Evolutionary conservation across 2,113 vertebrate species (phyloP).

Genomic region (Saguinus midas): DNA sequence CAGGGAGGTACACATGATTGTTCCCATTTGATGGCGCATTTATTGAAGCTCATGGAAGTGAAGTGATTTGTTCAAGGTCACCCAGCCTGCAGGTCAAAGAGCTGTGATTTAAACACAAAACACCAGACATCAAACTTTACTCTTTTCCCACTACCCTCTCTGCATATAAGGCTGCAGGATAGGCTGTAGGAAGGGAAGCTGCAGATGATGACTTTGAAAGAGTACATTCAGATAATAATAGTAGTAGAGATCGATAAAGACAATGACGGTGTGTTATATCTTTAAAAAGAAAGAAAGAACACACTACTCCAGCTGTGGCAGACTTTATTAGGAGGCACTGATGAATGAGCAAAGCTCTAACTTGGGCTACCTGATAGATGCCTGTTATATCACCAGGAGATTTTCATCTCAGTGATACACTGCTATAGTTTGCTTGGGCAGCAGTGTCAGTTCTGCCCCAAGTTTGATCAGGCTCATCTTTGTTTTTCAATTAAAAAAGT

Average conservation of each 20-base stretch:
- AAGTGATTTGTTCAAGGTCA: background rate
- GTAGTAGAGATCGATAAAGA: constrained; percentile 43
- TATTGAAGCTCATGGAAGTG: background rate
- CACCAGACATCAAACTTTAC: background rate
- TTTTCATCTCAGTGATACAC: background rate
- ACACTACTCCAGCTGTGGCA: background rate
- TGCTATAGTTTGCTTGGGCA: background rate
- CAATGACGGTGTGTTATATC: constrained; percentile 16
- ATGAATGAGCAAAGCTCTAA: constrained; percentile 27
- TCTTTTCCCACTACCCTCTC: background rate
- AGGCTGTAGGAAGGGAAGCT: background rate
- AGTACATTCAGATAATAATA: background rate
- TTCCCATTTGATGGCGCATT: background rate
- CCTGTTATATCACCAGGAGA: background rate
- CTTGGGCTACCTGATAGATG: background rate
- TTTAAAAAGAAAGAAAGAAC: constrained; percentile 15
- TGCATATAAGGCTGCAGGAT: background rate
- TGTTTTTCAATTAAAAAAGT: constrained; percentile 23
- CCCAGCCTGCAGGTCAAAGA: background rate
- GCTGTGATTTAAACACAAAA: background rate
- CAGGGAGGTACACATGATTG: background rate
- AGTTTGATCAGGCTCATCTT: background rate
- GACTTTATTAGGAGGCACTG: constrained; percentile 57
- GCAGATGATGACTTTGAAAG: background rate
- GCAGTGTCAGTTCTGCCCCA: background rate